Conservation (phyloP, 2,797 vertebrate genomes). For the Cossypha dichroa region DNA sequence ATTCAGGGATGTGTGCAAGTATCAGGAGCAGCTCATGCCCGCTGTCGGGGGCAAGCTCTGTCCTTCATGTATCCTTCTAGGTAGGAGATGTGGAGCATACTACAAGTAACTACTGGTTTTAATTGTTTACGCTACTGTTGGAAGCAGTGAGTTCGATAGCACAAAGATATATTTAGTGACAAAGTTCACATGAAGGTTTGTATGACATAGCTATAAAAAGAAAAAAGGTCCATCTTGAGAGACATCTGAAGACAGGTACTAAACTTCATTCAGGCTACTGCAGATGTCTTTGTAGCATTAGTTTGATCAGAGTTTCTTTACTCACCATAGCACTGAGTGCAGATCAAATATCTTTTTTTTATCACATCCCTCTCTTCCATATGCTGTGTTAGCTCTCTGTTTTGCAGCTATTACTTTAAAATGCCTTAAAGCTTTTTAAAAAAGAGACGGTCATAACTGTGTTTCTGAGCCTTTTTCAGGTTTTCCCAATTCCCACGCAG, state of each 20-base stretch:
- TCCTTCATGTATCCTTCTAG: fast-evolving
- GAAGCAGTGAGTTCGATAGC: not conserved
- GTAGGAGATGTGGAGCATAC: not conserved
- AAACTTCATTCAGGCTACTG: not conserved
- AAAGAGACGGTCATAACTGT: not conserved
- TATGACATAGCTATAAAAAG: not conserved
- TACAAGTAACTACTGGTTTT: not conserved
- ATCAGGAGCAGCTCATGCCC: fast-evolving
- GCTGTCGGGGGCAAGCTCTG: not conserved
- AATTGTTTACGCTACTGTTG: not conserved
- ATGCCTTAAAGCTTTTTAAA: not conserved
- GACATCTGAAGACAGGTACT: not conserved
- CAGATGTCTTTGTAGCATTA: not conserved
- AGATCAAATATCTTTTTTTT: not conserved
- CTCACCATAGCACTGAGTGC: not conserved
- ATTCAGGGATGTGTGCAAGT: fast-evolving
- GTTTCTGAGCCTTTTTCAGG: not conserved
- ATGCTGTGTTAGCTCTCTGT: not conserved
- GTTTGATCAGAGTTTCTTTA: not conserved
- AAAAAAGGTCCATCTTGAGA: not conserved
- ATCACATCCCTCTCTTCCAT: not conserved
- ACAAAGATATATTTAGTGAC: not conserved
- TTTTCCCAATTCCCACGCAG: not conserved
- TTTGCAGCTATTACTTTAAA: not conserved
- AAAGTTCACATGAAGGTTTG: not conserved